phyloP scores from a whole-genome alignment of 1,140 invertebrate species.

The Yoshiicerus persimilis region DNA sequence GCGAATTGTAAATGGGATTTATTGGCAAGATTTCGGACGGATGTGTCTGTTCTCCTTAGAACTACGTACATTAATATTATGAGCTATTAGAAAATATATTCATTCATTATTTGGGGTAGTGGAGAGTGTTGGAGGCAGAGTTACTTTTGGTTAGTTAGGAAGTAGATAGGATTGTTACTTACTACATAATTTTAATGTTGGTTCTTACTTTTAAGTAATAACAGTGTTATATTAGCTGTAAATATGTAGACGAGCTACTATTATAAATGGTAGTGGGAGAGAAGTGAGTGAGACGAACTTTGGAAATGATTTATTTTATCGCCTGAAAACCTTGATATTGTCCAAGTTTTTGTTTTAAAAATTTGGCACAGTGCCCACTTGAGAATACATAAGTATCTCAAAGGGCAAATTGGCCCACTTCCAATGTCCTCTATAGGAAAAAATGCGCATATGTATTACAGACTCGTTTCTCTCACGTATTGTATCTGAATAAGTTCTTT shows the following conservation, averaged over 20 bases:
- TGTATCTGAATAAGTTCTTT: background rate
- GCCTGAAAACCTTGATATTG: conserved; percentile 29
- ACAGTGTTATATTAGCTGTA: background rate
- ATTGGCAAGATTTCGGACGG: background rate
- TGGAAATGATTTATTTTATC: conserved; percentile 24
- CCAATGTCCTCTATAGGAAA: background rate
- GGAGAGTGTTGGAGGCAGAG: no score
- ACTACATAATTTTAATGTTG: no score
- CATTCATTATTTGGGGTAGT: background rate
- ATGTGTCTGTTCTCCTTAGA: background rate
- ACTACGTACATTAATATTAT: background rate
- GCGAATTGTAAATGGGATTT: background rate
- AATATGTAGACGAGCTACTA: background rate
- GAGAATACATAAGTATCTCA: conserved; percentile 1
- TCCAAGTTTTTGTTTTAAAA: conserved; percentile 30
- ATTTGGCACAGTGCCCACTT: background rate
- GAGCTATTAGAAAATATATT: background rate
- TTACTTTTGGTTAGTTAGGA: background rate
- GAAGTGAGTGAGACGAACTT: background rate
- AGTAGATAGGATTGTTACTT: background rate
- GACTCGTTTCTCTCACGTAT: background rate
- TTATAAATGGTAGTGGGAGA: background rate
- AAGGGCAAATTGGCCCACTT: conserved; percentile 18
- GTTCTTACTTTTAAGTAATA: no score
- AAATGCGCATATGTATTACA: background rate